These are phyloP conservation scores for Bovichtus variegatus DNA, from an alignment of 2,797 vertebrate genomes.

Conservation along the genomic window DNA sequence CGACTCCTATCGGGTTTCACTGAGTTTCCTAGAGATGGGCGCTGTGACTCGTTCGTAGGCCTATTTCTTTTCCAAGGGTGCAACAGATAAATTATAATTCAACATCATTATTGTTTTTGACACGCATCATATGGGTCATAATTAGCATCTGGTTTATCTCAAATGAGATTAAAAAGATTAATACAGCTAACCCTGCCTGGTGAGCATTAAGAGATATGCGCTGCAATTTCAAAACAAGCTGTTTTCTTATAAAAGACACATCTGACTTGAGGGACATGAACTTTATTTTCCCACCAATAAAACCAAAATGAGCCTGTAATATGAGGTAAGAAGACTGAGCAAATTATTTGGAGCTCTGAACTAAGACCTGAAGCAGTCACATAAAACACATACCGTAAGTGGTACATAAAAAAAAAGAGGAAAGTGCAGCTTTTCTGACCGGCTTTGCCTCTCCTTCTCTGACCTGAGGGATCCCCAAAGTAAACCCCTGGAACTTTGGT, in stretches of 20 bases:
- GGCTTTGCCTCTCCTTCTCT: neutral
- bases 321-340: neutral
- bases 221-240: neutral
- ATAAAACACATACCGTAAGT: conserved; percentile 1
- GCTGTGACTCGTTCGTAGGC: neutral
- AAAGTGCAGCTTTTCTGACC: neutral
- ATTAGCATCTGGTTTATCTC: neutral
- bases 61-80: neutral
- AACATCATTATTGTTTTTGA: neutral
- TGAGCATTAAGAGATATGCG: neutral
- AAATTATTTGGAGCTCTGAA: neutral
- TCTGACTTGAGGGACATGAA: neutral
- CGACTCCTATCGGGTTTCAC: conserved; percentile 25
- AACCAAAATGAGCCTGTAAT: neutral
- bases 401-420: neutral
- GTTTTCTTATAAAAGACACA: too few relatives aligned
- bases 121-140: neutral
- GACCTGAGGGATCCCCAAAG: conserved; percentile 1
- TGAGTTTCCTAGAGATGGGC: conserved; percentile 23
- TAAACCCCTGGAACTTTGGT: neutral
- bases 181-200: neutral
- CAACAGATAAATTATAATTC: neutral
- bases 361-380: neutral
- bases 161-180: neutral
- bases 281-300: neutral